These are phyloP conservation scores for Sula dactylatra DNA, from an alignment of 2,113 vertebrate species.

Conservation along the genomic window DNA sequence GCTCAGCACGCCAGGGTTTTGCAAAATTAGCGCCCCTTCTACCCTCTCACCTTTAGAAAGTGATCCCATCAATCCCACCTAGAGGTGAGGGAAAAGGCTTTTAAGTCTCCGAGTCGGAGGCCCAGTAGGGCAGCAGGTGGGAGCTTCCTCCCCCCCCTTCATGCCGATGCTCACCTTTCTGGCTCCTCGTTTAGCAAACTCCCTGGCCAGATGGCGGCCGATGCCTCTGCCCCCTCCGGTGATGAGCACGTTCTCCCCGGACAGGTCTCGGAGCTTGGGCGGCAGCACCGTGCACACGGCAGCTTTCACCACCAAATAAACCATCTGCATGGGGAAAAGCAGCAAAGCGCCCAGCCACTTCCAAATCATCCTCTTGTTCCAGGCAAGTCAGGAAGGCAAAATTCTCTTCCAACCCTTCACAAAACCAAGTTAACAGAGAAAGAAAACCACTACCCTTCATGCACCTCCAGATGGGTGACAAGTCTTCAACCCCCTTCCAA, in stretches of 20 bases:
- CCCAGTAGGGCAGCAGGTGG: slow-evolving; percentile 12
- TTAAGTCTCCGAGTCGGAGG: not conserved
- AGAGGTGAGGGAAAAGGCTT: not conserved
- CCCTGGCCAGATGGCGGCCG: slow-evolving; percentile 89
- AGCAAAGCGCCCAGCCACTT: slow-evolving; percentile 81
- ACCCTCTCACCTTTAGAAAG: not conserved
- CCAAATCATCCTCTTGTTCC: slow-evolving; percentile 82
- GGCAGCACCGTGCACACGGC: slow-evolving; percentile 78
- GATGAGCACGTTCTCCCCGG: slow-evolving; percentile 87
- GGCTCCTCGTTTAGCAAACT: slow-evolving; percentile 88
- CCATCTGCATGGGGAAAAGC: slow-evolving; percentile 85
- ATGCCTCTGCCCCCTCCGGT: slow-evolving; percentile 97
- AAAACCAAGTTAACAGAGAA: not conserved
- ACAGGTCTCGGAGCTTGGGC: slow-evolving; percentile 81
- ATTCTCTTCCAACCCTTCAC: slow-evolving; percentile 10
- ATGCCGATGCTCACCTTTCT: slow-evolving; percentile 81
- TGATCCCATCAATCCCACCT: not conserved
- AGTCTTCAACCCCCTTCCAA: slow-evolving; percentile 50
- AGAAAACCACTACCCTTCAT: slow-evolving; percentile 18
- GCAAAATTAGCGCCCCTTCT: not conserved
- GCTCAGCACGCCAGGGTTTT: not conserved
- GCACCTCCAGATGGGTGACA: slow-evolving; percentile 28
- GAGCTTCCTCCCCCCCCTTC: not conserved
- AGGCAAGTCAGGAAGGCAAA: slow-evolving; percentile 4
- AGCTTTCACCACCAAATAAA: slow-evolving; percentile 78